These are phyloP conservation scores for Eleutherodactylus coqui DNA, from an alignment of 2,797 vertebrate species.

Conservation along the genomic window DNA sequence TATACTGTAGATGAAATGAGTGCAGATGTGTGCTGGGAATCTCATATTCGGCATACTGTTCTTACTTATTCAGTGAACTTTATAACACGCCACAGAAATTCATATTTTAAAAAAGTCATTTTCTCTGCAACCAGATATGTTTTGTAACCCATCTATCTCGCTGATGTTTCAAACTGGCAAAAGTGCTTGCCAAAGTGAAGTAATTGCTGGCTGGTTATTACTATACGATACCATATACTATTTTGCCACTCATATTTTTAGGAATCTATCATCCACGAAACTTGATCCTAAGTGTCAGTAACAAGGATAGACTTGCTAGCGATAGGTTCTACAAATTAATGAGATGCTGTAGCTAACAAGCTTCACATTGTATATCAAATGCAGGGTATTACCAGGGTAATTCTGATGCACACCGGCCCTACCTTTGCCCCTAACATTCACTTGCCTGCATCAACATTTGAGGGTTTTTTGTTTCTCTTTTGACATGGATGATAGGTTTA, in stretches of 20 bases:
- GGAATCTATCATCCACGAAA: background rate
- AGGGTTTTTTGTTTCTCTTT: too few relatives aligned
- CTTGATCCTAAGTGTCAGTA: background rate
- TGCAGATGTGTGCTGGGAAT: too few relatives aligned
- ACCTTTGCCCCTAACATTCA: background rate
- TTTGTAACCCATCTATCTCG: background rate
- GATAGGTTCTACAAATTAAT: background rate
- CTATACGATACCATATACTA: constrained; percentile 16
- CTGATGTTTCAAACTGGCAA: background rate
- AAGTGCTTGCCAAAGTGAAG: background rate
- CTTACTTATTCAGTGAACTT: background rate
- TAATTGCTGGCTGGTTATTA: constrained; percentile 1
- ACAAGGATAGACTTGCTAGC: constrained; percentile 1
- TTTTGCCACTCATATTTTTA: constrained; percentile 27
- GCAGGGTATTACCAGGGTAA: too few relatives aligned
- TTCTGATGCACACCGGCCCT: background rate
- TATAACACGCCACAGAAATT: background rate
- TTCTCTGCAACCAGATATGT: background rate
- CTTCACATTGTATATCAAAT: too few relatives aligned
- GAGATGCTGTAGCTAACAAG: background rate
- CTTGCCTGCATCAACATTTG: background rate
- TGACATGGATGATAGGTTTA: too few relatives aligned
- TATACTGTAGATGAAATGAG: background rate
- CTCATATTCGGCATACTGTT: background rate
- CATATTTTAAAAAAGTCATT: background rate